phyloP scores from a whole-genome alignment of 2,888 invertebrate genomes.

The Chesias legatella region DNA sequence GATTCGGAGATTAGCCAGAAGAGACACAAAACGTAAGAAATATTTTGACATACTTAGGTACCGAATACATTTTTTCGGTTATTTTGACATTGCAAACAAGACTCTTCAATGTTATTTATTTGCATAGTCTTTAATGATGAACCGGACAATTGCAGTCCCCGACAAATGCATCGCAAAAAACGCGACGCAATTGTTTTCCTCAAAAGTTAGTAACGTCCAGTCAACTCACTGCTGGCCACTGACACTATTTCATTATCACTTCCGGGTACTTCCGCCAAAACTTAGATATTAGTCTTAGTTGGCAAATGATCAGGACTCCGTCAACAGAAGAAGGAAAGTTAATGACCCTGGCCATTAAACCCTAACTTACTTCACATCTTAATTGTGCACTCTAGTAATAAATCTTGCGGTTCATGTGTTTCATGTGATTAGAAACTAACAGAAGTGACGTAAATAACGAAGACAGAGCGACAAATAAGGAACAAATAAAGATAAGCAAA shows the following conservation, averaged over 20 bases:
- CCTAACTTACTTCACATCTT: slow-evolving; percentile 16
- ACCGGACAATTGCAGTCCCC: no score
- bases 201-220: neutral
- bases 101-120: no score
- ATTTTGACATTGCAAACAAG: no score
- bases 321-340: slow-evolving; percentile 20
- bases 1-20: no score
- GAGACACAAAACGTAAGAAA: no score
- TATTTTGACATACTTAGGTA: no score
- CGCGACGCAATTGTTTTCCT: no score
- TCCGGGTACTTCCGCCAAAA: slow-evolving; percentile 14
- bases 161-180: no score
- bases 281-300: slow-evolving; percentile 19
- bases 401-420: slow-evolving; percentile 14
- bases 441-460: slow-evolving; percentile 1
- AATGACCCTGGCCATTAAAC: slow-evolving; percentile 12
- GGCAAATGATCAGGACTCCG: slow-evolving; percentile 21
- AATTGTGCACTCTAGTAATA: slow-evolving; percentile 20
- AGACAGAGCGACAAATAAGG: neutral
- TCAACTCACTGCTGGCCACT: neutral
- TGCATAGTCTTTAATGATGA: no score
- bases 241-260: slow-evolving; percentile 18
- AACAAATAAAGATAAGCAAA: neutral
- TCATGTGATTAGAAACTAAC: slow-evolving; percentile 5
- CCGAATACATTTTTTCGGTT: no score